Evolutionary conservation across 2,888 invertebrate genomes (phyloP), one percentile per base, ranked within the genome.

Genomic region (Cataglyphis cursor): DNA sequence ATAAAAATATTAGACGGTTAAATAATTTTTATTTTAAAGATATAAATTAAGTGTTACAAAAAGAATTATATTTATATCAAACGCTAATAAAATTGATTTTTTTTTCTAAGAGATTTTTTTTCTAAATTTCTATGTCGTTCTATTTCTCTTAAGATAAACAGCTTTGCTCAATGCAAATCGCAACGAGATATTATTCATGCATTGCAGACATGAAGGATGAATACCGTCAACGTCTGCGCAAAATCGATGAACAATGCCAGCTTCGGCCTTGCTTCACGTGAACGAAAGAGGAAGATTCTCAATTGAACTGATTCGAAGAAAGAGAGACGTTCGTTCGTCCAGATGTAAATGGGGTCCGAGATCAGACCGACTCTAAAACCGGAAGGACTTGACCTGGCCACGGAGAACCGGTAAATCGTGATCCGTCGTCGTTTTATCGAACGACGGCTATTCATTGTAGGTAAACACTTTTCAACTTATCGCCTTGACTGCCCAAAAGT

Each of bases 381-480:
- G 88, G 90, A 89, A 89, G 90, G 86, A 89, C 84, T 86, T 89
- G 85, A 88, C 87, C 85, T 73, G 68, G 38, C 66, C 59, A 70
- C 72, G 64, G 66, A 24, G 81, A 85, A 85, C 74, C 82, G 87
- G 81, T 82, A 81, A 85, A 84, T 76, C 85, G 65, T n/a, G 54
- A n/a, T 64, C 38, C 64, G 38, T 10, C 41, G 12, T 41, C 51
- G 82, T 51, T 44, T 51, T 1, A 44, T 44, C 64, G 74, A 80
- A 24, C 73, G 74, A 38, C 54, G 28, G 35, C 35, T 51, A 81
- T 48, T 66, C 57, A 81, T 87, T 88, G 83, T 83, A 64, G 62
- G 57, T 48, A 80, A 80, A 80, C 44, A 80, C 68, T 70, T 68
- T 70, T 44, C 70, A 61, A 80, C 78, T 80, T 80, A 59, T 70